Percentiles rank a stretch among this genome's conserved stretches.
Evolutionary conservation across 2,888 invertebrate species (phyloP).

Genomic region (Ceraclea dissimilis): DNA sequence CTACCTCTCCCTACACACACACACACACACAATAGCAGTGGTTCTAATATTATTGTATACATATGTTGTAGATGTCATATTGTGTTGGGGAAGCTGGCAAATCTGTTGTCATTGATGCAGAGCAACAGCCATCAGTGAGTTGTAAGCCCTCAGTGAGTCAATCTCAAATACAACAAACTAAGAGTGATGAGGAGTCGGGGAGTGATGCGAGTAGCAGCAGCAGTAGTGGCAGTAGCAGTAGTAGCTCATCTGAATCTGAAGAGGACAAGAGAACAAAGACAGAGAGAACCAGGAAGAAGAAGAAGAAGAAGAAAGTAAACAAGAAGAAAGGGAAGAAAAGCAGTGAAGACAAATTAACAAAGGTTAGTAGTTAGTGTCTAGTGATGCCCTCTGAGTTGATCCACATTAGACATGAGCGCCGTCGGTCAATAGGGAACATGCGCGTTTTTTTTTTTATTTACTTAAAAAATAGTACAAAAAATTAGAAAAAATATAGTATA

Average conservation of each 20-base stretch:
- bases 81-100: constrained; percentile 69
- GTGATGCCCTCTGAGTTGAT: no score
- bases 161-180: neutral
- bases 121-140: constrained; percentile 18
- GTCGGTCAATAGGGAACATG: no score
- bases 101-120: constrained; percentile 37
- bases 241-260: constrained; percentile 33
- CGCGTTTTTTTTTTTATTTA: no score
- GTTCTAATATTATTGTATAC: no score
- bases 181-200: constrained; percentile 27
- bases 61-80: constrained; percentile 63
- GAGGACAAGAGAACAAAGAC: constrained; percentile 41
- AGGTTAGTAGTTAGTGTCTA: constrained; percentile 35
- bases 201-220: constrained; percentile 29
- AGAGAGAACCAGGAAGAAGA: constrained; percentile 47
- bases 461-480: no score
- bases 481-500: no score
- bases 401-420: no score
- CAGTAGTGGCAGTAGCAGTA: constrained; percentile 8
- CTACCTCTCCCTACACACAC: no score
- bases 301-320: constrained; percentile 35
- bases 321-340: constrained; percentile 40
- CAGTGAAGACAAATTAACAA: constrained; percentile 49
- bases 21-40: no score
- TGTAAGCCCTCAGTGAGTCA: neutral